Evolutionary conservation across 2,797 vertebrate genomes (phyloP), one percentile per base, ranked within the genome.

Genomic region (Pseudomugil gertrudae): DNA sequence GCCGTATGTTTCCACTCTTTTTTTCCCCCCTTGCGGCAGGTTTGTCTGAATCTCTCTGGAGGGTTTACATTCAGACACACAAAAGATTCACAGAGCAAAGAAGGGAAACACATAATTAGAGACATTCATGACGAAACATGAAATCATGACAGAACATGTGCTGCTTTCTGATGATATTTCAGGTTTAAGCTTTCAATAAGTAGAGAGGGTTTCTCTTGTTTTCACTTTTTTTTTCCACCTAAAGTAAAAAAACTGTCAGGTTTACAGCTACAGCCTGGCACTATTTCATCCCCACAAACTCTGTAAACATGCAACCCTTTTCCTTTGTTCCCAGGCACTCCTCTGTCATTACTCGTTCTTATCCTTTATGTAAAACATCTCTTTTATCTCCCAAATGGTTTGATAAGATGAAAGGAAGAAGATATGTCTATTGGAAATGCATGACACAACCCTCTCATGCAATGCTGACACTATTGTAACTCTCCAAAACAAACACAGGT

Each of bases 81-180:
- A 66, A 6, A 55, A 6, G 6, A 57, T 2, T 56, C 2, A 62
- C 4, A 40, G 17, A 38, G 21, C 67, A 53, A 1, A 19, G 24
- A 59, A 40, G 53, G 76, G 29, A 71, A 43, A 23, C 43, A 19
- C 45, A 61, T 87, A 86, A 90, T 89, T 86, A 90, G 62, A 87
- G 78, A 60, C 40, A 52, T 78, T 76, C 67, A 19, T 43, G 17
- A 43, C n/a, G 19, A 74, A 57, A 51, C 45, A 48, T 33, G n/a
- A 1, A 19, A 61, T 66, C 69, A 3, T 79, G 78, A 65, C 64
- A 0, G 57, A 65, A 73, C 79, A 59, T 57, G 79, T 72, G 74
- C 61, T 45, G 62, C 51, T 32, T 32, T 60, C 33, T 33, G 0
- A 35, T 48, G 1, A 66, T 26, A 59, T 11, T 15, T 17, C 67